phyloP scores from a whole-genome alignment of 2,888 invertebrate genomes.

The Acleris cristana region DNA sequence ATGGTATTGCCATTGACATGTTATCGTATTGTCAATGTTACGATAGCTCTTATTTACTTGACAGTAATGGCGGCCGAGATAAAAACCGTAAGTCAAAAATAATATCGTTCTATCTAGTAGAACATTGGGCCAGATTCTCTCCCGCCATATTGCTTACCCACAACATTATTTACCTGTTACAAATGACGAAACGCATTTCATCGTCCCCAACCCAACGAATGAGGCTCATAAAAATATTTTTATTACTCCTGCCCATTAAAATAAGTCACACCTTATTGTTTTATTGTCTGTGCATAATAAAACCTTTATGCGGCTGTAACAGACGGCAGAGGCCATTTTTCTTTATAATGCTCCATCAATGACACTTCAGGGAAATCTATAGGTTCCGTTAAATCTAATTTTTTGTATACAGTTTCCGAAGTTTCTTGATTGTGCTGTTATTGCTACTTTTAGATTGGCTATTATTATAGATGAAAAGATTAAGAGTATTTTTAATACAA shows the following conservation, averaged over 20 bases:
- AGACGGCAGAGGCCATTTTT: slow-evolving; percentile 24
- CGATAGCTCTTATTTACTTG: no score
- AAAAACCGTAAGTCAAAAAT: no score
- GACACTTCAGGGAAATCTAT: slow-evolving; percentile 36
- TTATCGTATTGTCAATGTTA: no score
- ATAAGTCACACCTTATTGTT: slow-evolving; percentile 38
- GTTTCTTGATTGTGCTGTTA: slow-evolving; percentile 5
- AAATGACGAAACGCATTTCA: slow-evolving; percentile 1
- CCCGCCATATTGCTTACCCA: no score
- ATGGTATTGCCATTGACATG: no score
- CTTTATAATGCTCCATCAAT: slow-evolving; percentile 31
- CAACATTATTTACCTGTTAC: no score
- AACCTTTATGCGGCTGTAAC: slow-evolving; percentile 32
- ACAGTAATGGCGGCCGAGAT: no score
- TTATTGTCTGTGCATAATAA: slow-evolving; percentile 38
- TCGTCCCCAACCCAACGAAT: slow-evolving; percentile 13
- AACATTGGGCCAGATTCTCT: no score
- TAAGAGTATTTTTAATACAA: background rate
- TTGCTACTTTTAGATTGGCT: slow-evolving; percentile 5
- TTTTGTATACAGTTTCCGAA: slow-evolving; percentile 17
- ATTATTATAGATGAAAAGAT: background rate
- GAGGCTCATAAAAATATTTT: slow-evolving; percentile 28
- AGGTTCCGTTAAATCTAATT: slow-evolving; percentile 26
- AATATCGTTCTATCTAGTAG: no score
- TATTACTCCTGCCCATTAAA: slow-evolving; percentile 29